A percentile compares a stretch with the other conserved stretches of the same genome.
Evolutionary conservation across 92 coral and sea anemone genomes (phyloP).

Genomic region (Palythoa grandiflora): DNA sequence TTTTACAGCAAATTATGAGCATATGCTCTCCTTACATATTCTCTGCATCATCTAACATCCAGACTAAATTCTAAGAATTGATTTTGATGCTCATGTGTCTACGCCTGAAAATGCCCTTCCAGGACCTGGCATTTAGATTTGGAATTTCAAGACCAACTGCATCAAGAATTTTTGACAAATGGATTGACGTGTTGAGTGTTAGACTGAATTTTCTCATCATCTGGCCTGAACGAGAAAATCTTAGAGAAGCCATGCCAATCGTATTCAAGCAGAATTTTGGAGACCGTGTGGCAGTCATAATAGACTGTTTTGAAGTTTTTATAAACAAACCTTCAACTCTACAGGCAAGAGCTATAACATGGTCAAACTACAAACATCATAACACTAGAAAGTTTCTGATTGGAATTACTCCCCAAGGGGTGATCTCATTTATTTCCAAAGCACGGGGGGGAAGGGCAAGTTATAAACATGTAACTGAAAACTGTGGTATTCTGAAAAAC

Average conservation of each 20-base stretch:
- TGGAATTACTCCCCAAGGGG: conserved; percentile 1
- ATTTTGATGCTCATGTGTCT: conserved; percentile 38
- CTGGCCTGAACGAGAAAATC: conserved; percentile 56
- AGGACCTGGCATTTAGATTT: too few species aligned
- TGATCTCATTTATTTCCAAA: neutral
- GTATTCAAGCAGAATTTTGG: conserved; percentile 60
- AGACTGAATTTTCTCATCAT: conserved; percentile 45
- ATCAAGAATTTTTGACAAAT: conserved; percentile 51
- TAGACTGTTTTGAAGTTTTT: conserved; percentile 35
- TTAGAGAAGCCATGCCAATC: conserved; percentile 48
- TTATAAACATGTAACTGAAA: neutral
- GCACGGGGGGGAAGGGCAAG: conserved; percentile 15
- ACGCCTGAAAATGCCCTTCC: too few species aligned
- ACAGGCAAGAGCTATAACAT: conserved; percentile 10
- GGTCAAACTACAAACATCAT: conserved; percentile 20
- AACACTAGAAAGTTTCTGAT: neutral
- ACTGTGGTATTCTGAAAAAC: neutral
- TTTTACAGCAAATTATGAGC: conserved; percentile 37
- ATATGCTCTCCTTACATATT: conserved; percentile 15
- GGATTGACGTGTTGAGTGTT: conserved; percentile 52
- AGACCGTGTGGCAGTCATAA: conserved; percentile 46
- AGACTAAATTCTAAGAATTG: conserved; percentile 45
- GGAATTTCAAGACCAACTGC: too few species aligned
- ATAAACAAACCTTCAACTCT: conserved; percentile 45
- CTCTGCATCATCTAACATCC: conserved; percentile 19